These are phyloP conservation scores for Eubasilissa splendida DNA, from an alignment of 2,888 invertebrate species.

Conservation along the genomic window DNA sequence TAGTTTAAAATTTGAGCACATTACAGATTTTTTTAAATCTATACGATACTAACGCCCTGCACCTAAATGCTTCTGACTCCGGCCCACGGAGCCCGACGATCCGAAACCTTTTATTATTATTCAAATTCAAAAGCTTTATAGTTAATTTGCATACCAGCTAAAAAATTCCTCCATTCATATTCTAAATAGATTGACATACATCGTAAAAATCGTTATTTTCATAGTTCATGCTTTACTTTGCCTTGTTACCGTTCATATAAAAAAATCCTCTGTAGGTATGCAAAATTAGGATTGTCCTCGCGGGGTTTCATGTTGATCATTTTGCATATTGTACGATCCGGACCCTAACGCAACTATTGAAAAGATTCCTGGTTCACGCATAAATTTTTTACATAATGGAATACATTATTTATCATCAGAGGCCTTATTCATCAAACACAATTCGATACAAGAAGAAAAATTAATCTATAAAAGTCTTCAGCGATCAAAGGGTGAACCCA, in stretches of 20 bases:
- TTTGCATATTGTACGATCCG: slow-evolving; percentile 51
- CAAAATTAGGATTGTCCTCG: slow-evolving; percentile 57
- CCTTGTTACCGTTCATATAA: slow-evolving; percentile 41
- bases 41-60: no score
- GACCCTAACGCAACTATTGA: slow-evolving; percentile 43
- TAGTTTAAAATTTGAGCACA: no score
- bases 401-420: slow-evolving; percentile 59
- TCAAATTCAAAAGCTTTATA: slow-evolving; percentile 53
- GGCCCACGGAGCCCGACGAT: not conserved
- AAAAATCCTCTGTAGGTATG: slow-evolving; percentile 44
- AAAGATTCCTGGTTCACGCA: slow-evolving; percentile 52
- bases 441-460: slow-evolving; percentile 58
- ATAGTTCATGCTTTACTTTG: slow-evolving; percentile 13
- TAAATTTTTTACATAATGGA: slow-evolving; percentile 58
- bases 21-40: no score
- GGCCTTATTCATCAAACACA: slow-evolving; percentile 55
- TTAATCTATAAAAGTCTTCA: slow-evolving; percentile 57
- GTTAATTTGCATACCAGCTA: slow-evolving; percentile 50
- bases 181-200: slow-evolving; percentile 46
- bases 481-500: slow-evolving; percentile 38
- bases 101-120: slow-evolving; percentile 42
- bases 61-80: no score
- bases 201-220: slow-evolving; percentile 49
- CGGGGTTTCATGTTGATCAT: slow-evolving; percentile 44
- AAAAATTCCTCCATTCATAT: slow-evolving; percentile 46